Evolutionary conservation across 1,140 invertebrate genomes (phyloP).

Genomic region (Bombus picipes): DNA sequence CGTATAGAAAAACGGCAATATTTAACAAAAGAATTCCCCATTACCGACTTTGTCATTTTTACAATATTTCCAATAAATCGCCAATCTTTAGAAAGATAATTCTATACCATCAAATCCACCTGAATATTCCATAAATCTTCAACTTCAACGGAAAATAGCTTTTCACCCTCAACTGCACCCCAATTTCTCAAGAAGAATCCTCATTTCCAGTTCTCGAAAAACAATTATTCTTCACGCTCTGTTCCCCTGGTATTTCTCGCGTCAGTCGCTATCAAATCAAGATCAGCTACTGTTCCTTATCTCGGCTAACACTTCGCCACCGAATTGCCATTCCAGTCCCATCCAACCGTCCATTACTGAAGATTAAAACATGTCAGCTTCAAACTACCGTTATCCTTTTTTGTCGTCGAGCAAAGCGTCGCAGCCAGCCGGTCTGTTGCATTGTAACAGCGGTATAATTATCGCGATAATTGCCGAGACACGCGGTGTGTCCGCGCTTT

Average conservation of each 20-base stretch:
- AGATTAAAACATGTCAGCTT: constrained; percentile 7
- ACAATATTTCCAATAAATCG: not conserved
- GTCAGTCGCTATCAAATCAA: not conserved
- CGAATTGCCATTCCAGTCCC: not conserved
- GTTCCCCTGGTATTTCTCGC: not conserved
- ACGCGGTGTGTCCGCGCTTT: constrained; percentile 14
- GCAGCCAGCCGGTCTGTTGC: not conserved
- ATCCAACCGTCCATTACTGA: not conserved
- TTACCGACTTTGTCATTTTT: not conserved
- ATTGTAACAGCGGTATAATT: constrained; percentile 31
- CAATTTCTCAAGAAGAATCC: not conserved
- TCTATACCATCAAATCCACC: not conserved
- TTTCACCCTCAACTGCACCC: not conserved
- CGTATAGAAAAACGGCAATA: not conserved
- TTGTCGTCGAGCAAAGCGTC: not conserved
- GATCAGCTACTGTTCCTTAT: not conserved
- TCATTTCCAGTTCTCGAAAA: not conserved
- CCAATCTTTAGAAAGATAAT: not conserved
- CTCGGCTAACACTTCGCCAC: not conserved
- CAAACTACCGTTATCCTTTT: not conserved
- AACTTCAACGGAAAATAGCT: not conserved
- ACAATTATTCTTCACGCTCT: not conserved
- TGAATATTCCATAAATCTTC: not conserved
- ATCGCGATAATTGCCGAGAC: constrained; percentile 31
- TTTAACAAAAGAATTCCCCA: not conserved